phyloP scores from a whole-genome alignment of 2,888 invertebrate species.

The Chorisops tibialis region DNA sequence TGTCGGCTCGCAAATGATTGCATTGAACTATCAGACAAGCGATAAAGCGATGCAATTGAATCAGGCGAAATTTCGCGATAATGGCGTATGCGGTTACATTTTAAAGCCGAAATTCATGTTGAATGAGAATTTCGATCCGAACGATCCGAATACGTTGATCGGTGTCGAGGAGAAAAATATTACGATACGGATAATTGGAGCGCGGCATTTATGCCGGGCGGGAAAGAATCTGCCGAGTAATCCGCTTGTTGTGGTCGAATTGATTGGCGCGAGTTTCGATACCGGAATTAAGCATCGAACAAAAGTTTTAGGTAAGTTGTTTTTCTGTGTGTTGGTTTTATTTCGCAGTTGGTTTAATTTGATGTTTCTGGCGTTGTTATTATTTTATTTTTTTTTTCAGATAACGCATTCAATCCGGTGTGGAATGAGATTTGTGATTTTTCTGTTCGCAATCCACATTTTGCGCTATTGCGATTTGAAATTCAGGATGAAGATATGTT shows the following conservation, averaged over 20 bases:
- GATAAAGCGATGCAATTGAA: slow-evolving; percentile 97
- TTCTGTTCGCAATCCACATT: slow-evolving; percentile 73
- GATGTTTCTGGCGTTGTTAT: too few relatives aligned
- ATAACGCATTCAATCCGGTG: slow-evolving; percentile 90
- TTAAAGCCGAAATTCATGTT: slow-evolving; percentile 89
- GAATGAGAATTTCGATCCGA: slow-evolving; percentile 74
- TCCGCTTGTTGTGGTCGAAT: slow-evolving; percentile 89
- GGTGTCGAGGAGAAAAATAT: slow-evolving; percentile 62
- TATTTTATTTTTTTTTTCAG: slow-evolving; percentile 59
- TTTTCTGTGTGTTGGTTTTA: background rate
- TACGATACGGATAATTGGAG: slow-evolving; percentile 78
- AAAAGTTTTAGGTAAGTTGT: slow-evolving; percentile 71
- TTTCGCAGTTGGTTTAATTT: background rate
- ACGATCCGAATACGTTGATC: slow-evolving; percentile 61
- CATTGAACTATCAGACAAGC: slow-evolving; percentile 93
- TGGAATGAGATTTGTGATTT: slow-evolving; percentile 90
- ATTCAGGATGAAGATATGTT: slow-evolving; percentile 97
- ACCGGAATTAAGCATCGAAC: slow-evolving; percentile 79
- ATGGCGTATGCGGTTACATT: slow-evolving; percentile 90
- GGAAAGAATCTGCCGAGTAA: slow-evolving; percentile 77
- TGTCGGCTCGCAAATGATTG: slow-evolving; percentile 94
- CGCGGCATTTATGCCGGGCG: slow-evolving; percentile 81
- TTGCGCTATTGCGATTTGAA: slow-evolving; percentile 81
- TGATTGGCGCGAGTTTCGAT: slow-evolving; percentile 85
- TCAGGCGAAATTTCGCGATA: slow-evolving; percentile 86